A percentile compares a stretch with the other conserved stretches of the same genome.
phyloP scores from a whole-genome alignment of 2,888 invertebrate genomes.

The Palloptera scutellata region DNA sequence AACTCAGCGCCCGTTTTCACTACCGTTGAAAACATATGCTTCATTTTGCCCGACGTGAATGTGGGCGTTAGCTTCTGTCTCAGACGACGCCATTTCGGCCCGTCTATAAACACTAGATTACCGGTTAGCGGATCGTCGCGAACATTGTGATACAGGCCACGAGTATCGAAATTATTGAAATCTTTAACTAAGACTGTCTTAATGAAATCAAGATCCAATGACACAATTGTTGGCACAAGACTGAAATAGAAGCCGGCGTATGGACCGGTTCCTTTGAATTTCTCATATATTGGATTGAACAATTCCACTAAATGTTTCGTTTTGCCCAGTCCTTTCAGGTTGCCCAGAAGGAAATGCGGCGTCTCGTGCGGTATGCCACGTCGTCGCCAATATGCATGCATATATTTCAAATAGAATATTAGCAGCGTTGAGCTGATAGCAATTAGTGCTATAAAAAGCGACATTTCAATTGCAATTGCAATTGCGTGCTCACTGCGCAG shows the following conservation, averaged over 20 bases:
- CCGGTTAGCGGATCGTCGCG: conserved; percentile 58
- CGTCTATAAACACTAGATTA: conserved; percentile 56
- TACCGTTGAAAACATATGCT: conserved; percentile 46
- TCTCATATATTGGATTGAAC: no score
- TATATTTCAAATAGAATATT: no score
- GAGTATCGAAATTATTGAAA: conserved; percentile 59
- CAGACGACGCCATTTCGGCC: conserved; percentile 61
- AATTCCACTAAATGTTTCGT: no score
- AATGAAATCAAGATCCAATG: conserved; percentile 55
- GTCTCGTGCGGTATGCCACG: conserved; percentile 42
- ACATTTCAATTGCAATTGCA: no score
- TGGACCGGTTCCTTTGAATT: neutral
- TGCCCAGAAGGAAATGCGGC: conserved; percentile 44
- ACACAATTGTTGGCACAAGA: conserved; percentile 10
- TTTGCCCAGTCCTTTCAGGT: conserved; percentile 46
- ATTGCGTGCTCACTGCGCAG: no score
- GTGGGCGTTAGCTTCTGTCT: conserved; percentile 63
- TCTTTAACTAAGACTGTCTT: conserved; percentile 55
- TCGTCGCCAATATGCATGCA: no score
- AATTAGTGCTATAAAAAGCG: no score
- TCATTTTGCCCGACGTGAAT: conserved; percentile 58
- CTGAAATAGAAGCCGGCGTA: conserved; percentile 25
- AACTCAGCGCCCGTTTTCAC: conserved; percentile 35
- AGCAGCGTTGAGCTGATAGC: no score
- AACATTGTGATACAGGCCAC: conserved; percentile 55